phyloP scores from a whole-genome alignment of 2,113 vertebrate species.

The Piaya cayana region DNA sequence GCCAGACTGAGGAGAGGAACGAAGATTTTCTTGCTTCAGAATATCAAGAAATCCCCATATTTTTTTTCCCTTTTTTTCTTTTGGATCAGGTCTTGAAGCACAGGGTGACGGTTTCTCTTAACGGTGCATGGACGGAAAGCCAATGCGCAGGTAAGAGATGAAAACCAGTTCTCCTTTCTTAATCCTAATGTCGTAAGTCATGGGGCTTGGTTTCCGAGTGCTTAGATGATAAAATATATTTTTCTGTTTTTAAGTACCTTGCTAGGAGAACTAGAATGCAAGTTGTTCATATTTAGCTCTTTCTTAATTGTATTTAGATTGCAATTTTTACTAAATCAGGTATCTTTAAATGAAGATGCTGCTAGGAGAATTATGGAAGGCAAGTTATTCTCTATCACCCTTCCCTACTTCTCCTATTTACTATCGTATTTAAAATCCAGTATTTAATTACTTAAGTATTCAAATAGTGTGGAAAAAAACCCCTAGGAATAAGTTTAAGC shows the following conservation, averaged over 20 bases:
- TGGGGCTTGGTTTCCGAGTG: neutral
- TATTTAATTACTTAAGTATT: neutral
- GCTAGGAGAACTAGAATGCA: neutral
- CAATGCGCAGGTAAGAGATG: constrained; percentile 92
- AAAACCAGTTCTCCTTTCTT: neutral
- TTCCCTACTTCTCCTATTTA: neutral
- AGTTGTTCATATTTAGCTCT: neutral
- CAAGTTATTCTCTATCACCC: neutral
- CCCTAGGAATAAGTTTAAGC: neutral
- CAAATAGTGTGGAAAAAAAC: neutral
- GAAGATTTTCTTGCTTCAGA: neutral
- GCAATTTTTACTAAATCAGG: neutral
- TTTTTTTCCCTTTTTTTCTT: neutral
- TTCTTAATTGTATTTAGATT: neutral
- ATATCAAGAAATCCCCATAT: neutral
- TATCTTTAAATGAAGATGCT: neutral
- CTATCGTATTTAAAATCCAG: neutral
- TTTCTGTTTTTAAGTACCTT: neutral
- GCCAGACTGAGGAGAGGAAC: neutral
- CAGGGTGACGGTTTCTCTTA: constrained; percentile 80
- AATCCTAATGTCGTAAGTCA: neutral
- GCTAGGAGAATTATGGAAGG: neutral
- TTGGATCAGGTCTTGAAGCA: constrained; percentile 58
- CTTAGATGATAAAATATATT: neutral
- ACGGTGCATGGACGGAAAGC: constrained; percentile 95